Conservation (phyloP, 2,113 vertebrate species). For the Scytalopus superciliaris region DNA sequence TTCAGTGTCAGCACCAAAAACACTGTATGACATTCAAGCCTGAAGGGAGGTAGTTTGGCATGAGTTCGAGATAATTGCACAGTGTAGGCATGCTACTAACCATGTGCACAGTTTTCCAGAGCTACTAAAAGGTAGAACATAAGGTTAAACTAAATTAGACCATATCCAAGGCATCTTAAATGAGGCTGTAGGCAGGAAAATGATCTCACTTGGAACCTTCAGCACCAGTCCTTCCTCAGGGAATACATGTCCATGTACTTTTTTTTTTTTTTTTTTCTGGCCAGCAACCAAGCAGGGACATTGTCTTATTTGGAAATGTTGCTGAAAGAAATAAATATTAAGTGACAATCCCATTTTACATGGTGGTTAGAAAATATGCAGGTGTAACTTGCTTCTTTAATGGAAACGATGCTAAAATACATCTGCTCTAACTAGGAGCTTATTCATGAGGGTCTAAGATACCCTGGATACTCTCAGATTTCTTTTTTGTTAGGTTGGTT, state of each 20-base stretch:
- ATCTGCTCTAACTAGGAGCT: not conserved
- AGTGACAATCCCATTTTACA: not conserved
- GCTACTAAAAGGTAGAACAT: not conserved
- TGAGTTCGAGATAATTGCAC: not conserved
- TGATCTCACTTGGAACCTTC: not conserved
- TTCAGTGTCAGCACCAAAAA: not conserved
- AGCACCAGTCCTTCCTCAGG: not conserved
- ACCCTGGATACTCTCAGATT: not conserved
- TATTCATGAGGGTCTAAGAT: not conserved
- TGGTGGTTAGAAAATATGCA: not conserved
- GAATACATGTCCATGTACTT: not conserved
- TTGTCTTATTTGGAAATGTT: not conserved
- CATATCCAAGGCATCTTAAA: not conserved
- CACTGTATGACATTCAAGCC: rapidly evolving
- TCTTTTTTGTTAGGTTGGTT: not conserved
- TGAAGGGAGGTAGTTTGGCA: not conserved
- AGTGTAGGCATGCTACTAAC: not conserved
- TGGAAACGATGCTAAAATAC: not conserved
- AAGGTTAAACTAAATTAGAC: not conserved
- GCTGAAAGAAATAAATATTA: not conserved
- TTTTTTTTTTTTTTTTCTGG: not conserved
- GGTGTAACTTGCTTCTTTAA: not conserved
- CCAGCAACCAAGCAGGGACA: not conserved
- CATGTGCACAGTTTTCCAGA: not conserved
- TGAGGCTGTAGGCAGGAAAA: not conserved